Base-by-base conservation (phyloP, 1,140 invertebrate genomes). In the Psilanteris sp. region DNA sequence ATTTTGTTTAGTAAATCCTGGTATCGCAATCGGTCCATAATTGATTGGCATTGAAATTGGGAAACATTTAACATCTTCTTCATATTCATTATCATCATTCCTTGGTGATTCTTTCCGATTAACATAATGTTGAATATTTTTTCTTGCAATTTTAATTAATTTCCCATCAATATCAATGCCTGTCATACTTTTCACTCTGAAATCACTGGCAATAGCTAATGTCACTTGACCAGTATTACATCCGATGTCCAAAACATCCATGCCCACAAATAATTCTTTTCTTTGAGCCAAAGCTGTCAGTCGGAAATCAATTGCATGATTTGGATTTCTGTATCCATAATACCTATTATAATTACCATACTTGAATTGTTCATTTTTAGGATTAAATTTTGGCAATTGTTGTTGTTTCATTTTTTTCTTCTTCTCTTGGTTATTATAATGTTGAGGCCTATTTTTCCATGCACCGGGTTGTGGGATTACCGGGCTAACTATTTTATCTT, bases 151-250 rank as follows among this genome's bases (percentile, higher is more conserved):
- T 80, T 92, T 90, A 74, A 99, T 95, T 44, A 99, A 90, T 55
- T 94, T 92, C 20, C 92, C 89, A 90, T 99, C 98, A 80, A 99
- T 99, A 85, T 99, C 98, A 32, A 99, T 93, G 24, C 98, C 98
- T 24, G 96, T 91, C 50, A 99, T 94, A 76, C 93, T 93, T 48
- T 92, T 92, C 1, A 97, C 96, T 20, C 91, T 89, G 82, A 96
- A 94, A 79, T 97, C 93, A 67, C 94, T 90, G 0, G 96, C 98
- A 37, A 99, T 90, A 0, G 93, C 93, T 10, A 95, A 89, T 1
- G 97, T 98, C 34, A 99, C 92, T 83, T 98, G 95, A 1, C 98
- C 98, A 73, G 97, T 94, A 90, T 99, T 99, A 86, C 98, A 99
- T 5, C 98, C 98, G 83, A 99, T 96, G 83, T 99, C 98, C 27